These are phyloP conservation scores for Clarias macrocephalus DNA, from an alignment of 2,113 vertebrate genomes.

Conservation along the genomic window DNA sequence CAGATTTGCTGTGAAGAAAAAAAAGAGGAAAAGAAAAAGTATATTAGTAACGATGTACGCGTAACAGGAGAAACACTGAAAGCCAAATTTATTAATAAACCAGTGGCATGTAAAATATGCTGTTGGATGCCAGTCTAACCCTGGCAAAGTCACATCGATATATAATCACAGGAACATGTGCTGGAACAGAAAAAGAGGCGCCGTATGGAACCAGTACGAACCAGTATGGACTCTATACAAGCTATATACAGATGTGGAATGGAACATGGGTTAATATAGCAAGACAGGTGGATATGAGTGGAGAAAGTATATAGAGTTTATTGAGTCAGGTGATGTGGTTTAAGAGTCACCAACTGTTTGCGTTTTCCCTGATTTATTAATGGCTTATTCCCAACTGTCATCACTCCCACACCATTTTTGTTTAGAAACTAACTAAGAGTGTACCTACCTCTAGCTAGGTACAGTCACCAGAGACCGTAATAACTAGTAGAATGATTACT, in stretches of 20 bases:
- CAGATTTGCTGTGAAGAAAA: constrained; percentile 88
- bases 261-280: neutral
- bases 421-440: neutral
- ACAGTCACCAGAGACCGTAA: neutral
- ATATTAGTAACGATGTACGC: constrained; percentile 63
- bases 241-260: constrained; percentile 42
- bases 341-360: neutral
- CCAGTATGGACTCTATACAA: constrained; percentile 14
- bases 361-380: no score
- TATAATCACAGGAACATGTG: constrained; percentile 70
- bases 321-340: neutral
- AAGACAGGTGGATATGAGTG: neutral
- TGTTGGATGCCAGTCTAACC: constrained; percentile 62
- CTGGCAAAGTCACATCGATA: constrained; percentile 60
- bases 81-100: constrained; percentile 79
- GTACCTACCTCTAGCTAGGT: neutral
- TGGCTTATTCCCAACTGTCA: no score
- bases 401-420: neutral
- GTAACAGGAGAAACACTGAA: constrained; percentile 67
- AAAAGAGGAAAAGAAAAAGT: constrained; percentile 66
- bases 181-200: constrained; percentile 61
- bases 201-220: constrained; percentile 41
- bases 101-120: constrained; percentile 70
- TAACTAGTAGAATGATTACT: neutral
- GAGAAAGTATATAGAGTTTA: neutral